Evolutionary conservation across 2,888 invertebrate genomes (phyloP).

Genomic region (Ethmia dodecea): DNA sequence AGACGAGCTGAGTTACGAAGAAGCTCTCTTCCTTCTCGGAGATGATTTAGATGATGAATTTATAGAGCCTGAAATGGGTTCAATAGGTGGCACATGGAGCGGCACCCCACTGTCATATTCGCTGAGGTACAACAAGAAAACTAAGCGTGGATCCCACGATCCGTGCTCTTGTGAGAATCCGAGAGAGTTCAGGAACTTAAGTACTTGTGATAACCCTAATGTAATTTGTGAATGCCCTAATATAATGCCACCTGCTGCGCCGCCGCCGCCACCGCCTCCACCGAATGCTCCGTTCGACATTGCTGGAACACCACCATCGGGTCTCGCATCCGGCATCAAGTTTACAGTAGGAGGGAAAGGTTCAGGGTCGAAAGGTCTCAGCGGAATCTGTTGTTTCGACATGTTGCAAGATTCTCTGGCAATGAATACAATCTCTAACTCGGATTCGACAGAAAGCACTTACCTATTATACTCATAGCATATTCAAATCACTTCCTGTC

Average conservation of each 20-base stretch:
- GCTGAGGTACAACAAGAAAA: conserved; percentile 19
- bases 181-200: neutral
- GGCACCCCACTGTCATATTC: too few species aligned
- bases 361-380: conserved; percentile 31
- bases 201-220: neutral
- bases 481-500: too few species aligned
- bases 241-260: neutral
- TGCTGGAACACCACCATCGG: neutral
- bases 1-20: conserved; percentile 35
- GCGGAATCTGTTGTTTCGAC: conserved; percentile 35
- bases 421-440: too few species aligned
- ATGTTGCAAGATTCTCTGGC: conserved; percentile 18
- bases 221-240: neutral
- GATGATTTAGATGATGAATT: too few species aligned
- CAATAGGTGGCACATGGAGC: too few species aligned
- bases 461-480: too few species aligned
- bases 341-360: conserved; percentile 38
- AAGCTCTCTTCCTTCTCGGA: conserved; percentile 28
- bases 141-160: conserved; percentile 1
- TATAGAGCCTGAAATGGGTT: too few species aligned
- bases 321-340: conserved; percentile 21
- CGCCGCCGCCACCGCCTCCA: neutral
- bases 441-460: too few species aligned
- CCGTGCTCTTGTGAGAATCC: neutral
- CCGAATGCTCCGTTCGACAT: neutral